Conservation (phyloP, 2,888 invertebrate genomes). For the Automeris io region DNA sequence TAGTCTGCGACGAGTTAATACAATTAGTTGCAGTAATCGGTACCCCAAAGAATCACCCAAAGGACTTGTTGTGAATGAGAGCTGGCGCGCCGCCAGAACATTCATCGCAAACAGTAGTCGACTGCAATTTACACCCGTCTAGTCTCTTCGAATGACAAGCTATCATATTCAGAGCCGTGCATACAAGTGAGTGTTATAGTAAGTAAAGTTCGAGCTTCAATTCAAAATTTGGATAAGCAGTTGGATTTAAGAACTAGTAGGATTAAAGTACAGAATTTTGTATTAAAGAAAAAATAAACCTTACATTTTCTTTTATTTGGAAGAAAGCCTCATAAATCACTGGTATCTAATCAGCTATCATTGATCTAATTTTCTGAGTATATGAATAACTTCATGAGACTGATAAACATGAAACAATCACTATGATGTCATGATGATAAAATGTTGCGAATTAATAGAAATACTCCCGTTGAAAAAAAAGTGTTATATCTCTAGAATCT, state of each 20-base stretch:
- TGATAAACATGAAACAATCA: slow-evolving; percentile 2
- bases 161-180: slow-evolving; percentile 12
- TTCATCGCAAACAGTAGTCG: slow-evolving; percentile 38
- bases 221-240: too few relatives aligned
- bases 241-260: too few relatives aligned
- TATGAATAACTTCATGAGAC: slow-evolving; percentile 6
- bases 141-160: slow-evolving; percentile 22
- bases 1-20: not conserved
- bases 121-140: slow-evolving; percentile 38
- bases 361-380: not conserved
- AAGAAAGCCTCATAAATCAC: slow-evolving; percentile 2
- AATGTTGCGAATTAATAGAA: too few relatives aligned
- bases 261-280: too few relatives aligned
- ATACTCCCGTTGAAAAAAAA: not conserved
- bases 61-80: slow-evolving; percentile 29
- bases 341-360: not conserved
- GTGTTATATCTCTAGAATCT: too few relatives aligned
- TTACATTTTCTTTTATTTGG: too few relatives aligned
- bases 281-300: too few relatives aligned
- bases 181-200: not conserved
- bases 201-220: too few relatives aligned
- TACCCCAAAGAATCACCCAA: slow-evolving; percentile 10
- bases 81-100: slow-evolving; percentile 38
- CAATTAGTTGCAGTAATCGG: slow-evolving; percentile 5
- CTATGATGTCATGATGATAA: slow-evolving; percentile 2